Conservation (phyloP, 2,888 invertebrate species). For the Empis stercorea region DNA sequence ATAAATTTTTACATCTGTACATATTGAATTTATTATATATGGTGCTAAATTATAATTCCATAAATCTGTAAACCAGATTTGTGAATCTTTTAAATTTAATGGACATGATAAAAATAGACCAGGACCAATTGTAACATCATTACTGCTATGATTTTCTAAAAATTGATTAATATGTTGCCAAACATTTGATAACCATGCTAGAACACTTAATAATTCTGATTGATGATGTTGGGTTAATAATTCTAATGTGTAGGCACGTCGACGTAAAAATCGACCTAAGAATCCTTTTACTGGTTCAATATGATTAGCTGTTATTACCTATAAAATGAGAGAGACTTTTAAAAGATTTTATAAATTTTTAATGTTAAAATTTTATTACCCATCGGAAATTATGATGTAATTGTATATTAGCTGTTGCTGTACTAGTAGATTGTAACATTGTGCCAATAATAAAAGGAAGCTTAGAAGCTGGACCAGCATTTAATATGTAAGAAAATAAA, state of each 20-base stretch:
- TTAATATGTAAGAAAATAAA: slow-evolving; percentile 77
- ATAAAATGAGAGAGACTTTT: background rate
- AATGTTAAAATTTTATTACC: too few relatives aligned
- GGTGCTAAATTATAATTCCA: slow-evolving; percentile 98
- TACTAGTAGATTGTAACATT: slow-evolving; percentile 86
- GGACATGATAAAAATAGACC: slow-evolving; percentile 59
- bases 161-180: slow-evolving; percentile 94
- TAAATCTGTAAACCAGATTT: slow-evolving; percentile 94
- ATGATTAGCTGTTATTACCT: slow-evolving; percentile 77
- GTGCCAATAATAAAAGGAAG: slow-evolving; percentile 91
- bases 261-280: slow-evolving; percentile 59
- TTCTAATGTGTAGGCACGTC: slow-evolving; percentile 58
- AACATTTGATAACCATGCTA: slow-evolving; percentile 91
- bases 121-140: slow-evolving; percentile 90
- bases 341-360: too few relatives aligned
- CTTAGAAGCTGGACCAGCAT: slow-evolving; percentile 64
- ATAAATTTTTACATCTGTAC: slow-evolving; percentile 84
- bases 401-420: slow-evolving; percentile 86
- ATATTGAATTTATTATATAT: slow-evolving; percentile 85
- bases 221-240: slow-evolving; percentile 59
- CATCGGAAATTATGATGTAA: slow-evolving; percentile 92
- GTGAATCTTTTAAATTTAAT: slow-evolving; percentile 55
- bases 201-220: slow-evolving; percentile 69
- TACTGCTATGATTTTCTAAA: slow-evolving; percentile 90
- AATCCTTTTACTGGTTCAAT: slow-evolving; percentile 98